Evolutionary conservation across 2,888 invertebrate genomes (phyloP).

Genomic region (Lepidonotus clava): DNA sequence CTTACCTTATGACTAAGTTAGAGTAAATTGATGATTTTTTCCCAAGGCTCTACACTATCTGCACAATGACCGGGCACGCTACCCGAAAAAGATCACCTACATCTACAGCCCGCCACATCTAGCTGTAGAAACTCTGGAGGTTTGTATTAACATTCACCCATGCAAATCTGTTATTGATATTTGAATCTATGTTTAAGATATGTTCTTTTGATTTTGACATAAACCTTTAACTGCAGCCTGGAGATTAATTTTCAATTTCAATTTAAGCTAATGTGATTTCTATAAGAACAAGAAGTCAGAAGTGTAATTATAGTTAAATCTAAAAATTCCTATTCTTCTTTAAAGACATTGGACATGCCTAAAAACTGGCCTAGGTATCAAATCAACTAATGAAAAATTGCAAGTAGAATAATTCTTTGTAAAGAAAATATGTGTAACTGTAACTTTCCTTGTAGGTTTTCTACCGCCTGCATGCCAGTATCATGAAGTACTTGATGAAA

Average conservation of each 20-base stretch:
- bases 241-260: background rate
- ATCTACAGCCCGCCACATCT: conserved; percentile 88
- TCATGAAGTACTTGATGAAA: conserved; percentile 86
- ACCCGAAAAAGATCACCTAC: conserved; percentile 92
- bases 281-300: too few species aligned
- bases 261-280: background rate
- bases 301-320: too few species aligned
- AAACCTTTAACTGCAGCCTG: background rate
- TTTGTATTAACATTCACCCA: conserved; percentile 69
- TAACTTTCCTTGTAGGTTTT: conserved; percentile 80
- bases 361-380: too few species aligned
- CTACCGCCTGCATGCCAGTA: conserved; percentile 91
- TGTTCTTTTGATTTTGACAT: too few species aligned
- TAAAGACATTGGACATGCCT: too few species aligned
- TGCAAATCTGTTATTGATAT: background rate
- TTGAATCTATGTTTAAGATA: too few species aligned
- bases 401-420: too few species aligned
- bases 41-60: conserved; percentile 88
- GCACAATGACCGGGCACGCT: conserved; percentile 89
- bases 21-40: background rate
- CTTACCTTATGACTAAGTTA: too few species aligned
- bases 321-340: too few species aligned
- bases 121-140: conserved; percentile 93
- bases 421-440: too few species aligned
- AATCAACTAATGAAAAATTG: too few species aligned